phyloP scores from a whole-genome alignment of 2,888 invertebrate genomes.

The Polyploca ridens region DNA sequence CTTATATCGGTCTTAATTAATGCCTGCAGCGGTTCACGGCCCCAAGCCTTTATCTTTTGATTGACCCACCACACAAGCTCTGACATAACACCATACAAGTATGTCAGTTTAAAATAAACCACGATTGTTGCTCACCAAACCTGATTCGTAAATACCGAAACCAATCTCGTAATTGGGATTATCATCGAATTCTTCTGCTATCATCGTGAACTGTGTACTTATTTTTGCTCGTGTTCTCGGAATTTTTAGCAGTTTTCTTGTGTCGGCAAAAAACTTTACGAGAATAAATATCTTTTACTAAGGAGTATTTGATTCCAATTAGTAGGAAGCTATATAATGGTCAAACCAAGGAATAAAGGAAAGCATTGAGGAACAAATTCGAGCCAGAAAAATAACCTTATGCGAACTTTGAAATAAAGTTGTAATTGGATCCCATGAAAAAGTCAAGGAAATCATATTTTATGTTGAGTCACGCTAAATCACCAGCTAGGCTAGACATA shows the following conservation, averaged over 20 bases:
- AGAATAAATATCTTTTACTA: not conserved
- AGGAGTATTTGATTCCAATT: not conserved
- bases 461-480: slow-evolving; percentile 35
- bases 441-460: slow-evolving; percentile 18
- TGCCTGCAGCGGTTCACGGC: slow-evolving; percentile 57
- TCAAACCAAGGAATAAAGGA: not conserved
- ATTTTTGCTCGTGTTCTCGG: not conserved
- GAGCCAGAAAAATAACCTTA: not conserved
- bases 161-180: slow-evolving; percentile 9
- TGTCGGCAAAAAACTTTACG: not conserved
- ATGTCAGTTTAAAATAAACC: slow-evolving; percentile 28
- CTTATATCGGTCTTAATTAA: slow-evolving; percentile 75
- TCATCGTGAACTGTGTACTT: slow-evolving; percentile 7
- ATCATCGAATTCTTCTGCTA: not conserved
- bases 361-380: not conserved
- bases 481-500: slow-evolving; percentile 20
- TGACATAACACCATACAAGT: slow-evolving; percentile 31
- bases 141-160: slow-evolving; percentile 17
- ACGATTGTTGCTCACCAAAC: slow-evolving; percentile 11
- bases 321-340: too few species aligned
- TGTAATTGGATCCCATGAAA: not conserved
- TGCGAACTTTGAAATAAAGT: not conserved
- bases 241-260: not conserved
- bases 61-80: slow-evolving; percentile 62
- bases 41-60: slow-evolving; percentile 76